Evolutionary conservation across 2,797 vertebrate species (phyloP), one percentile per base, ranked within the genome.

Genomic region (Enteromius viviparus): DNA sequence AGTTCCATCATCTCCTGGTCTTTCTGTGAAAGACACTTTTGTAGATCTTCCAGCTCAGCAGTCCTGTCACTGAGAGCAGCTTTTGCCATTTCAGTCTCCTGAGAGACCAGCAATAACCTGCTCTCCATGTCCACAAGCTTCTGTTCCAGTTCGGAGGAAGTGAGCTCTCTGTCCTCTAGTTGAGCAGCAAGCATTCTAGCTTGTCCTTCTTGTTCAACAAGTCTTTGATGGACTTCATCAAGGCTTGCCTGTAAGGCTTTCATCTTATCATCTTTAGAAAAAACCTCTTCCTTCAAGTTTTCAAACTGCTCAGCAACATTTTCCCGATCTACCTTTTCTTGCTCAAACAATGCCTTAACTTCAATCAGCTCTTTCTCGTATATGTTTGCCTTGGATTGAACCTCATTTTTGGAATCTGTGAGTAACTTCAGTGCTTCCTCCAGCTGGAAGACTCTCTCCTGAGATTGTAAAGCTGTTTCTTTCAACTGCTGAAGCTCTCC

Each of bases 1-100:
- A 98, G 92, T 85, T 97, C 96, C 6, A 89, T 90, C 91, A 97
- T 93, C 89, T 97, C 96, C 11, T 90, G 92, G 80, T 98, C 95
- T 77, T 96, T 98, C 84, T 96, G 93, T 51, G 89, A 87, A 76
- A 98, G 90, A 23, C 88, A 84, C 72, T 92, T 90, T 70, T 94
- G 94, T 1, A 99, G 91, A 42, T 90, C 92, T 58, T 94, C 93
- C 37, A 97, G 87, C 76, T 95, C 94, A 1, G 84, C 89, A 23
- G 91, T 90, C 76, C 93, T 95, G 81, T 93, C 92, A 23, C 90
- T 84, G 64, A 98, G 84, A 45, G 94, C 91, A 86, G 92, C 82
- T 89, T 90, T 86, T 92, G 92, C 81, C 68, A 91, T 76, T 47
- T 91, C 89, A 85, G 92, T 91, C 84, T 92, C 90, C 49, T 94